These are phyloP conservation scores for Terrapene triunguis DNA, from an alignment of 2,113 vertebrate species.

Conservation along the genomic window DNA sequence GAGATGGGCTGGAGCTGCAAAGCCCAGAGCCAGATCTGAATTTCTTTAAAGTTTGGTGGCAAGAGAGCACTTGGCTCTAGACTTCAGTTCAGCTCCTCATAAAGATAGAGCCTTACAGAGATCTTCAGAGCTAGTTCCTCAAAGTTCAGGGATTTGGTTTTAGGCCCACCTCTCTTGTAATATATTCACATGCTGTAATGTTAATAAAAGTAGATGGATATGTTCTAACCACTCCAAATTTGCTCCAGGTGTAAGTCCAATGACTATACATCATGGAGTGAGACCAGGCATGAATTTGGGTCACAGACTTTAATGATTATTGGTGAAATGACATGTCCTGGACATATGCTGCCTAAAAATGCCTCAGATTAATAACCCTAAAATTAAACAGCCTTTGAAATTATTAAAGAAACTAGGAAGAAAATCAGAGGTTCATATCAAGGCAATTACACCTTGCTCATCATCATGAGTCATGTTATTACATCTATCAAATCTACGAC, in stretches of 20 bases:
- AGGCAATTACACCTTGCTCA: not conserved
- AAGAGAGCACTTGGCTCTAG: not conserved
- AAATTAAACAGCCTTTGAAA: not conserved
- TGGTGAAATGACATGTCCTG: not conserved
- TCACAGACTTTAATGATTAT: fast-evolving
- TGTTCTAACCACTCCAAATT: not conserved
- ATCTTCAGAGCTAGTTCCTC: not conserved
- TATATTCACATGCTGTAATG: not conserved
- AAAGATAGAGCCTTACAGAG: not conserved
- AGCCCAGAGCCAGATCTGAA: not conserved
- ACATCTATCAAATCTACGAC: not conserved
- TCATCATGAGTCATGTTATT: not conserved
- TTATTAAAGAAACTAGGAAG: not conserved
- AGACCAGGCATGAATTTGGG: not conserved
- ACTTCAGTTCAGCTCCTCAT: not conserved
- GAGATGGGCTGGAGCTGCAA: not conserved
- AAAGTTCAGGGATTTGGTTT: not conserved
- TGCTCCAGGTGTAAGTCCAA: not conserved
- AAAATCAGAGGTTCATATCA: not conserved
- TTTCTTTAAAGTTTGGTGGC: not conserved
- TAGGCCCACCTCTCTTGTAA: not conserved
- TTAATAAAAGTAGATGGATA: not conserved
- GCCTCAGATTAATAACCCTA: not conserved
- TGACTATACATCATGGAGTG: not conserved
- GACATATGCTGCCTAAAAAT: not conserved